These are phyloP conservation scores for Lasioglossum calceatum DNA, from an alignment of 2,888 invertebrate species.

Conservation along the genomic window DNA sequence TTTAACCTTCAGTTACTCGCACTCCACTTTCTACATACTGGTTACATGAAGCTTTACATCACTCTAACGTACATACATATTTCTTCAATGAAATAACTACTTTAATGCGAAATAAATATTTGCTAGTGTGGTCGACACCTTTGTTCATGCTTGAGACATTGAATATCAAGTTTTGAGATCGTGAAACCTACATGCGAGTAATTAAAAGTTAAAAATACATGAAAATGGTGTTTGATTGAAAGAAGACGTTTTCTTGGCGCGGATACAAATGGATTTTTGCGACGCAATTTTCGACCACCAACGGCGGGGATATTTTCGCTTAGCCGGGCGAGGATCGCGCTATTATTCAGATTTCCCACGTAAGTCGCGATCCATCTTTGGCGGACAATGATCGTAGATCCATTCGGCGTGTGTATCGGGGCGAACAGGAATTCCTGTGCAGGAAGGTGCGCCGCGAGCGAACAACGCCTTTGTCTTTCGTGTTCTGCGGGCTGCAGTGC, in stretches of 20 bases:
- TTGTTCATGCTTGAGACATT: no score
- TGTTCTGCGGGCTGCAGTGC: conserved; percentile 38
- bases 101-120: no score
- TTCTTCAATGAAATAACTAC: no score
- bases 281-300: not conserved
- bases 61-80: no score
- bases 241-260: not conserved
- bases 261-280: not conserved
- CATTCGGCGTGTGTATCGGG: conserved; percentile 42
- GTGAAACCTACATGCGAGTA: no score
- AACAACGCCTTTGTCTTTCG: conserved; percentile 77
- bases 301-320: not conserved
- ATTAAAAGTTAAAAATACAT: no score
- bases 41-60: no score
- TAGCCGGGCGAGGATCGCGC: conserved; percentile 7
- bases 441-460: conserved; percentile 77
- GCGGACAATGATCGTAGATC: conserved; percentile 55
- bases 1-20: no score
- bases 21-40: no score
- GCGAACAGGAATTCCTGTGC: conserved; percentile 72
- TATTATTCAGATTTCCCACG: conserved; percentile 45
- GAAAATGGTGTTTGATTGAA: no score
- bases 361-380: conserved; percentile 55
- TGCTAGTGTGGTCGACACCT: no score
- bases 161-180: no score